These are phyloP conservation scores for Chelmon rostratus DNA, from an alignment of 2,797 vertebrate genomes.

Conservation along the genomic window DNA sequence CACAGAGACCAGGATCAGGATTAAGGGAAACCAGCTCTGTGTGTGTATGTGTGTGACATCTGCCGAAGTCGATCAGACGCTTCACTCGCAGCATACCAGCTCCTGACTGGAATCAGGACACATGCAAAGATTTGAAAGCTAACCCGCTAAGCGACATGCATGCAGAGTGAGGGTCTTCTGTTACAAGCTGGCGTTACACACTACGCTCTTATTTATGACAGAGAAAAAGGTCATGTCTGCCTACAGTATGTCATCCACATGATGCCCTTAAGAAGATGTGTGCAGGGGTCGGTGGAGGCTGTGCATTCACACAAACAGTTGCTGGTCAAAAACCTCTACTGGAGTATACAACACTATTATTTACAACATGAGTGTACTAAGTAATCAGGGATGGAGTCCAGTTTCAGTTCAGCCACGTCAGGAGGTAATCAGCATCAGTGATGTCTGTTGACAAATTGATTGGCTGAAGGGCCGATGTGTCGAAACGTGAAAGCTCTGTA, in stretches of 20 bases:
- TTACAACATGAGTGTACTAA: constrained; percentile 73
- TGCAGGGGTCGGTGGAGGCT: constrained; percentile 58
- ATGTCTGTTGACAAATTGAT: constrained; percentile 27
- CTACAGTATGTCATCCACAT: constrained; percentile 63
- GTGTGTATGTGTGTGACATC: constrained; percentile 45
- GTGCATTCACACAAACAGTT: constrained; percentile 76
- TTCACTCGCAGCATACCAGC: constrained; percentile 63
- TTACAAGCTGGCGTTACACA: constrained; percentile 73
- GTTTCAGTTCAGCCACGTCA: constrained; percentile 60
- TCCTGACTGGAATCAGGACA: constrained; percentile 68
- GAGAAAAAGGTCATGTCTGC: constrained; percentile 72
- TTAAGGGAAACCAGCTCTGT: constrained; percentile 42
- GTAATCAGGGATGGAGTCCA: constrained; percentile 56
- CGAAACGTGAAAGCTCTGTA: constrained; percentile 6
- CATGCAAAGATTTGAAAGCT: constrained; percentile 80
- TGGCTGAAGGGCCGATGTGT: constrained; percentile 15
- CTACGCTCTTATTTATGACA: constrained; percentile 68
- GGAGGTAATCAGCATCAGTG: constrained; percentile 40
- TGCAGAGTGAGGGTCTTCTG: constrained; percentile 72
- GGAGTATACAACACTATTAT: constrained; percentile 77
- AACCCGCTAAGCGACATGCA: constrained; percentile 75
- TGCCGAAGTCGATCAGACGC: constrained; percentile 58
- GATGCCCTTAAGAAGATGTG: constrained; percentile 66
- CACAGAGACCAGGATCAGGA: constrained; percentile 40
- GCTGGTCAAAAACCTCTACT: constrained; percentile 81